Evolutionary conservation across 2,888 invertebrate genomes (phyloP).

Genomic region (Cordilura impudica): DNA sequence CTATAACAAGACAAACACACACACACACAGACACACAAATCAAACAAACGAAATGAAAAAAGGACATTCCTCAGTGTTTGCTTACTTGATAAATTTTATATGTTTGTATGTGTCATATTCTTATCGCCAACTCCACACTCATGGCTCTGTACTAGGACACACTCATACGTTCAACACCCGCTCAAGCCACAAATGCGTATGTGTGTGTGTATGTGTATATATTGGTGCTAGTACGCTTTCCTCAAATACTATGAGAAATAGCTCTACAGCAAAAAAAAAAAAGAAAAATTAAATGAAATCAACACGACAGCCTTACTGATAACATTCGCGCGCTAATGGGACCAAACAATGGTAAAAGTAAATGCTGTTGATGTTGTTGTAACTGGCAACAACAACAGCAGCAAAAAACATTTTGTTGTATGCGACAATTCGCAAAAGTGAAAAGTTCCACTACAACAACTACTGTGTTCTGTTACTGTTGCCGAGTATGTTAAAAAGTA

Average conservation of each 20-base stretch:
- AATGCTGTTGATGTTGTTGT: slow-evolving; percentile 26
- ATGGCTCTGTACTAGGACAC: slow-evolving; percentile 68
- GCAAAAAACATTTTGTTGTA: slow-evolving; percentile 11
- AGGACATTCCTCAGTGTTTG: slow-evolving; percentile 76
- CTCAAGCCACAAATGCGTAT: neutral
- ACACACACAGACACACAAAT: slow-evolving; percentile 15
- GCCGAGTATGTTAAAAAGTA: slow-evolving; percentile 6
- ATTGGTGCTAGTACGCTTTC: neutral
- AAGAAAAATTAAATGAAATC: slow-evolving; percentile 64
- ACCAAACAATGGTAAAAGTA: slow-evolving; percentile 74
- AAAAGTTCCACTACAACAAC: slow-evolving; percentile 9
- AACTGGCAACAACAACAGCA: slow-evolving; percentile 15
- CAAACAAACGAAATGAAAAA: slow-evolving; percentile 62
- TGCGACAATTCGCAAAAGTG: slow-evolving; percentile 43
- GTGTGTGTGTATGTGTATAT: neutral
- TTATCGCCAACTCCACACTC: slow-evolving; percentile 72
- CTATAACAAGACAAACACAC: slow-evolving; percentile 1
- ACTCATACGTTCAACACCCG: slow-evolving; percentile 65
- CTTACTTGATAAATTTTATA: slow-evolving; percentile 72
- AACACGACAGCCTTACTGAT: slow-evolving; percentile 72
- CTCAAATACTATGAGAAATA: neutral
- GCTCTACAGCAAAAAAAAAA: slow-evolving; percentile 40
- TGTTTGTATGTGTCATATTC: slow-evolving; percentile 71
- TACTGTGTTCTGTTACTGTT: neutral
- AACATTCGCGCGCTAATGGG: slow-evolving; percentile 76